Percentiles rank a stretch among this genome's conserved stretches.
phyloP scores from a whole-genome alignment of 1,140 invertebrate species.

The Procambarus virginalis region DNA sequence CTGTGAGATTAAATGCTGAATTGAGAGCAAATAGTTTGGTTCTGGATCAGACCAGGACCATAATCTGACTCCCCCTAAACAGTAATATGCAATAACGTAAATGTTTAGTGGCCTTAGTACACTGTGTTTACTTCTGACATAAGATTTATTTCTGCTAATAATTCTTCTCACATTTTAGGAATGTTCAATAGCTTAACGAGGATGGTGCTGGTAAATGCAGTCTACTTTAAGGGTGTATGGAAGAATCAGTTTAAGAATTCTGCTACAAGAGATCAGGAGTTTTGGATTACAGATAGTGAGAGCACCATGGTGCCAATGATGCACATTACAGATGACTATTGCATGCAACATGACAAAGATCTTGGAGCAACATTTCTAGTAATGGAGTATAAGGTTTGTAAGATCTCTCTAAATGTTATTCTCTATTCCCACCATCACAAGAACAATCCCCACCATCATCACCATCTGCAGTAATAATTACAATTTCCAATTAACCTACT shows the following conservation, averaged over 20 bases:
- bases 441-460: no score
- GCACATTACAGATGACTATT: conserved; percentile 78
- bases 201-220: conserved; percentile 86
- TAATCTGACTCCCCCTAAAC: no score
- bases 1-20: no score
- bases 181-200: conserved; percentile 76
- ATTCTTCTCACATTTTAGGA: conserved; percentile 37
- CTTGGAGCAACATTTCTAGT: conserved; percentile 80
- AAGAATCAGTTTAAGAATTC: conserved; percentile 79
- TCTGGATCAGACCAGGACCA: no score
- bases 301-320: conserved; percentile 81
- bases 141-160: no score
- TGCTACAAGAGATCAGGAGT: conserved; percentile 78
- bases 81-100: no score
- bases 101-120: no score
- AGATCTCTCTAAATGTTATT: neutral
- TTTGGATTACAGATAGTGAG: conserved; percentile 74
- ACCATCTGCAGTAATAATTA: no score
- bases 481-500: no score
- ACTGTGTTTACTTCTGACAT: no score
- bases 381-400: conserved; percentile 81
- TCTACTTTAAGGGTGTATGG: conserved; percentile 92
- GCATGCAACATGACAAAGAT: conserved; percentile 77
- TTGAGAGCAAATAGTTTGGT: no score
- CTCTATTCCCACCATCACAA: no score